Evolutionary conservation across 1,140 invertebrate species (phyloP), one percentile per base, ranked within the genome.

Genomic region (Heterodera carotae): DNA sequence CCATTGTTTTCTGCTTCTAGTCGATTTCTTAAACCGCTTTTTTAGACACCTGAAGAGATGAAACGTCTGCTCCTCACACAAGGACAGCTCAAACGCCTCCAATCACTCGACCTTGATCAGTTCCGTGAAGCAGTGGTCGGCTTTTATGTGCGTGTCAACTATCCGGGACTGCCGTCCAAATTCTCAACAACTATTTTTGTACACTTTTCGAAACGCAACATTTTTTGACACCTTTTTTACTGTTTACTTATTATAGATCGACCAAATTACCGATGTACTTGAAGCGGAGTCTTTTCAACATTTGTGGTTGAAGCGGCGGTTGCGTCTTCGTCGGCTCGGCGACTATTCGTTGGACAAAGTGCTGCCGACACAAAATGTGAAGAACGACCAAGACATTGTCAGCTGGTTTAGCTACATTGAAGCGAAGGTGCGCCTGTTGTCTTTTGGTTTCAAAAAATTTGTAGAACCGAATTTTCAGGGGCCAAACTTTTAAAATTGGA

Each of bases 61-160:
- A 74, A 74, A 8, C 33, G 39, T 56, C 59, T 74, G 10, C 27
- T 74, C 25, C 39, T 74, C 25, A 66, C 72, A 25, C 43, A 74
- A 12, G 29, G 72, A 7, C 72, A 74, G 64, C 59, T 74, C 1
- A 74, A 74, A 34, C 72, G 59, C 18, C 59, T 74, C 4, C 34
- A 59, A 22, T 6, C 33, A 0, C 25, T 39, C 4, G 72, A 74
- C 22, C 1, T 27, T 33, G 33, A 29, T 31, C 27, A 27, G 7
- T 74, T 64, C 39, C 72, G 53, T 0, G 15, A 33, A n/a, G 27
- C 33, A 25, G 72, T 36, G 25, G 34, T 74, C 25, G 72, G 72
- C 18, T 62, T 34, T 36, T 74, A 62, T 74, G 72, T 74, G 18
- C 72, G 72, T 62, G 72, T 74, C n/a, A 62, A 31, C 53, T 39